These are phyloP conservation scores for Amiota minor DNA, from an alignment of 2,888 invertebrate species.

Conservation along the genomic window DNA sequence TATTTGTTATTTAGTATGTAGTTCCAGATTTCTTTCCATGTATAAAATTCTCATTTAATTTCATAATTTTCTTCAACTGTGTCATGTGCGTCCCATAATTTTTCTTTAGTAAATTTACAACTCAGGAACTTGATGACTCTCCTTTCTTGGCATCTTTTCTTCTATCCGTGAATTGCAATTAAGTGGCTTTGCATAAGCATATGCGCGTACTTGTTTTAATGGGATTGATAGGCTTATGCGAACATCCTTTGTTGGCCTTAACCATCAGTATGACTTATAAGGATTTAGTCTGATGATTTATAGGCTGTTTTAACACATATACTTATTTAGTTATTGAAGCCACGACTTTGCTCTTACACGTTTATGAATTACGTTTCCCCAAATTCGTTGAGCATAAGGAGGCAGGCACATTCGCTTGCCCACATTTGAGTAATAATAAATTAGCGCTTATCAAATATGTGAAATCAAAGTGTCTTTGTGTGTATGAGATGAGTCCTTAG, in stretches of 20 bases:
- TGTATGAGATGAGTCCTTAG: no score
- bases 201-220: constrained; percentile 1
- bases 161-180: constrained; percentile 25
- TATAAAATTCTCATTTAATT: not conserved
- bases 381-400: no score
- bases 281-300: constrained; percentile 20
- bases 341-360: no score
- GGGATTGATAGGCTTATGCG: not conserved
- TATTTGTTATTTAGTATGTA: not conserved
- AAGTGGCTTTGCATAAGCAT: constrained; percentile 1
- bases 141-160: constrained; percentile 8
- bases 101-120: not conserved
- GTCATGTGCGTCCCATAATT: constrained; percentile 30
- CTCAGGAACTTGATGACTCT: not conserved
- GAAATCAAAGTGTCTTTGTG: not conserved
- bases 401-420: no score
- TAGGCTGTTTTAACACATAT: not conserved
- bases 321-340: no score
- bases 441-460: constrained; percentile 57
- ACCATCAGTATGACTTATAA: constrained; percentile 4
- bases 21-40: not conserved
- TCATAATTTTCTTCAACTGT: constrained; percentile 27
- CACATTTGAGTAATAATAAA: constrained; percentile 46
- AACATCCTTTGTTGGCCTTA: constrained; percentile 6
- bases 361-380: no score